phyloP scores from a whole-genome alignment of 2,888 invertebrate species.

The Oxycera nigricornis region DNA sequence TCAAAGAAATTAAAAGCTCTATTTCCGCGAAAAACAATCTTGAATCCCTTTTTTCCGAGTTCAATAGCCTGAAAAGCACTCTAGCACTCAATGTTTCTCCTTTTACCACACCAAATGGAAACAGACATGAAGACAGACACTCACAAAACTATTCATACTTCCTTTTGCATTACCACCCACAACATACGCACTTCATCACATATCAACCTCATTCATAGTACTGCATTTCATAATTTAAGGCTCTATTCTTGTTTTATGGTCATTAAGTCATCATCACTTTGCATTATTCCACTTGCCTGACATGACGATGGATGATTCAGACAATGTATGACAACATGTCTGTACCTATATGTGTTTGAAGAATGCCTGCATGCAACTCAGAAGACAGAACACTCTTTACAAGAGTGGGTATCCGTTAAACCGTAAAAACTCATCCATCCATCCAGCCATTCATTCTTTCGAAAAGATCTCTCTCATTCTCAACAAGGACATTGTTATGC shows the following conservation, averaged over 20 bases:
- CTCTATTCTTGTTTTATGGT: slow-evolving; percentile 15
- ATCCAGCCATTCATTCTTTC: slow-evolving; percentile 5
- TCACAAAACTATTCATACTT: slow-evolving; percentile 23
- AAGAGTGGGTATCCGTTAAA: too few relatives aligned
- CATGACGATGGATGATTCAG: neutral
- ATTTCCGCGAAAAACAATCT: too few relatives aligned
- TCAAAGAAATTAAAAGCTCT: too few relatives aligned
- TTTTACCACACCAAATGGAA: too few relatives aligned
- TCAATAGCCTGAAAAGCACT: too few relatives aligned
- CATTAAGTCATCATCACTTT: slow-evolving; percentile 37
- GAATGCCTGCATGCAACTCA: too few relatives aligned
- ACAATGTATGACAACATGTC: too few relatives aligned
- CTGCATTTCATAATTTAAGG: neutral
- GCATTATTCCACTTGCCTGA: slow-evolving; percentile 35
- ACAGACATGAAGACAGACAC: too few relatives aligned
- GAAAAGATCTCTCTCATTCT: neutral
- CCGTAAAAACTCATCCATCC: neutral
- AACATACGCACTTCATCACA: neutral
- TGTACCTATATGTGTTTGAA: too few relatives aligned
- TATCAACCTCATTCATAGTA: neutral
- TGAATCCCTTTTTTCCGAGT: too few relatives aligned
- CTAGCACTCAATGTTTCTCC: too few relatives aligned
- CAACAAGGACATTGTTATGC: slow-evolving; percentile 38
- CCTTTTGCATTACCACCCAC: slow-evolving; percentile 1
- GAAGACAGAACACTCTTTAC: too few relatives aligned